phyloP scores from a whole-genome alignment of 2,113 vertebrate genomes.

The Oryzias celebensis region DNA sequence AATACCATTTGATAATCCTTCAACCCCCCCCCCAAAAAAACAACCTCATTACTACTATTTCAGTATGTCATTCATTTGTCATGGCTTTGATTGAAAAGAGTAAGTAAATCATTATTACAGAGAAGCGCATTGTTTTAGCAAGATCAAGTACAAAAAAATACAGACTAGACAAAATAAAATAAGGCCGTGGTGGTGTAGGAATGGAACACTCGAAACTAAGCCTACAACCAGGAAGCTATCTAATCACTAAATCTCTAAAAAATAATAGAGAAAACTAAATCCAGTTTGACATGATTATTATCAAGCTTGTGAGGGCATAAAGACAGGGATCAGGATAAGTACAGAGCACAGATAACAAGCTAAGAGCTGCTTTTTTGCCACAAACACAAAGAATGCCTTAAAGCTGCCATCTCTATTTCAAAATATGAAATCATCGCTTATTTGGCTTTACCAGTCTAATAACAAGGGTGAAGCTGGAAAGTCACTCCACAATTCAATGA shows the following conservation, averaged over 20 bases:
- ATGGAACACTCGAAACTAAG: conserved; percentile 25
- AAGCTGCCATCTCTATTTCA: conserved; percentile 8
- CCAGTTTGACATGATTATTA: conserved; percentile 49
- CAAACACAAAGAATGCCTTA: conserved; percentile 15
- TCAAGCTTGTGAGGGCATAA: conserved; percentile 42
- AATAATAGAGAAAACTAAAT: conserved; percentile 38
- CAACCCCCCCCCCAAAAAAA: conserved; percentile 67
- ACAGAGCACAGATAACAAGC: conserved; percentile 36
- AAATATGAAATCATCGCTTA: conserved; percentile 18
- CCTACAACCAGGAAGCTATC: conserved; percentile 19
- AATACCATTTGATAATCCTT: conserved; percentile 73
- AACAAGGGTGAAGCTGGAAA: neutral
- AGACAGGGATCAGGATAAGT: conserved; percentile 37
- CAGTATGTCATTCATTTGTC: conserved; percentile 62
- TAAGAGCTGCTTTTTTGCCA: conserved; percentile 26
- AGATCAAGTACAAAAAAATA: conserved; percentile 27
- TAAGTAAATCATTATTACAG: conserved; percentile 49
- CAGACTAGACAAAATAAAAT: conserved; percentile 15
- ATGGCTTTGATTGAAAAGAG: conserved; percentile 57
- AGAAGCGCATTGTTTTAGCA: conserved; percentile 55
- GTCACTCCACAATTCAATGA: neutral
- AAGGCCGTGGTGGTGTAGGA: conserved; percentile 1
- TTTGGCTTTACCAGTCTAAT: conserved; percentile 2
- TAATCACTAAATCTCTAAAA: conserved; percentile 29
- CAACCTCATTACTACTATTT: conserved; percentile 69